Base-by-base conservation (phyloP, 2,797 vertebrate species). In the Triplophysa bombifrons region DNA sequence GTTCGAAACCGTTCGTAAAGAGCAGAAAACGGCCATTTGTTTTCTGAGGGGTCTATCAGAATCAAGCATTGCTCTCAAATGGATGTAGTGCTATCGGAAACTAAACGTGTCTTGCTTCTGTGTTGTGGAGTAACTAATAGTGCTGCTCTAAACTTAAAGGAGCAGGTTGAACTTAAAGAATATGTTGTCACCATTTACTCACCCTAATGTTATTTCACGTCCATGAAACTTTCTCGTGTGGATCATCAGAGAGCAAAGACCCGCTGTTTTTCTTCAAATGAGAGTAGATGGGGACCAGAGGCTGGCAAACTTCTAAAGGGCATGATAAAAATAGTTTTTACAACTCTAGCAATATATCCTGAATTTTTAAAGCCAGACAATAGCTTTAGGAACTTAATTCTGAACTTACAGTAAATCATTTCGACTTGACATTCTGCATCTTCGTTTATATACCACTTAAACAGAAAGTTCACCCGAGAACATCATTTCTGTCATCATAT, bases 31-130 rank as follows among this genome's bases (percentile, higher is more conserved):
- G 63, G 79, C 76, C 44, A n/a, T 61, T 70, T 77, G 74, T 68
- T 77, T 66, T 19, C 58, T 25, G 65, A 72, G 17, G 76, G 58
- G 38, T 72, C 82, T 61, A 63, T 74, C 48, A 56, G 69, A 77
- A 72, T 66, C 72, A 58, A n/a, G 58, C 20, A 67, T 38, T 16
- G 25, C 65, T 60, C 53, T 60, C 74, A 69, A 83, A 68, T 82
- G 19, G 77, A 64, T 61, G 68, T 27, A 53, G 70, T 80, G 76
- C 80, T 70, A 63, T 76, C 17, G 41, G 48, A 80, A 56, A 65
- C 7, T 56, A 34, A 55, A 53, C 67, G 27, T 50, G 8, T 66
- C 64, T 74, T 78, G 30, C 56, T n/a, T n/a, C 63, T 38, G 6
- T 41, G 34, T 80, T 8, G 46, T 58, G 41, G 56, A 58, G 65